Evolutionary conservation across 2,113 vertebrate species (phyloP), one percentile per base, ranked within the genome.

Genomic region (Circaetus cinerascens): DNA sequence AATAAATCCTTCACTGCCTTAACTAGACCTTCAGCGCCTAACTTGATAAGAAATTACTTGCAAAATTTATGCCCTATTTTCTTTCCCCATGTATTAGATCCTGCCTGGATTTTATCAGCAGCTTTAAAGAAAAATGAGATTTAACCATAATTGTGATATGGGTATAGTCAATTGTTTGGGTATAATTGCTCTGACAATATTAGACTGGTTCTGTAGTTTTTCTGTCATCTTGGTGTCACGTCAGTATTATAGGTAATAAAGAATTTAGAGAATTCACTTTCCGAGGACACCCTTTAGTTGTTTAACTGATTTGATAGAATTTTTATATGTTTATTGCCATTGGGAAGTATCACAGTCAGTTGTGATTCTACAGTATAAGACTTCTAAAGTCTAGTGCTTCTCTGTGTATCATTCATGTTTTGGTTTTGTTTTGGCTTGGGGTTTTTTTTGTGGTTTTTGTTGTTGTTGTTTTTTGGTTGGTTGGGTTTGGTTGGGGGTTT

Each of bases 1-100:
- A 87, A 91, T 41, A 86, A 97, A 90, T 90, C 77, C 91, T 96
- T 89, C 95, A 93, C 94, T 97, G 93, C 95, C 95, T 96, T 97
- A 97, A 97, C 86, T 93, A 96, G 84, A 96, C 94, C 94, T 96
- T 91, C 77, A 97, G 77, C 76, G 46, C 91, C 92, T 97, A 94
- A 92, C 88, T 93, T 85, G 41, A 12, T 92, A 89, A 90, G 79
- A 95, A 91, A 89, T 91, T 82, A 34, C 86, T 93, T 95, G 93
- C 53, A 84, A 88, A 97, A 84, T 85, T 50, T 64, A 86, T 85
- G 38, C 71, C 78, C 80, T 50, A 5, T 96, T 93, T 95, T 86
- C 43, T 89, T 95, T 88, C 26, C 69, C 84, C 15, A 3, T 46
- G 2, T 82, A 34, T 89, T 93, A 89, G 67, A 66, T 91, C 71